A percentile compares a stretch with the other conserved stretches of the same genome.
Evolutionary conservation across 2,888 invertebrate species (phyloP).

Genomic region (Ornithoptera priamus): DNA sequence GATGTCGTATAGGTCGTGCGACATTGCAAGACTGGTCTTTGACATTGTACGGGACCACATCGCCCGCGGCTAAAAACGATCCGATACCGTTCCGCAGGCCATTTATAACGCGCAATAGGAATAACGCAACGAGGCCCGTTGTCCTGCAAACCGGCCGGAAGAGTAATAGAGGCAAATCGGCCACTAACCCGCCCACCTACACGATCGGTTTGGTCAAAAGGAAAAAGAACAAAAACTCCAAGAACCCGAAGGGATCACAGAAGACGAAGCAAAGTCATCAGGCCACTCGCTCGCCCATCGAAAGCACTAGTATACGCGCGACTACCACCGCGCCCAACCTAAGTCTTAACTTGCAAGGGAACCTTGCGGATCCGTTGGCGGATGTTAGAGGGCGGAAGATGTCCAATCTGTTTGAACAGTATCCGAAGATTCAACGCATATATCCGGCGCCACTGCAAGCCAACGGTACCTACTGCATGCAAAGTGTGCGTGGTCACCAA

Average conservation of each 20-base stretch:
- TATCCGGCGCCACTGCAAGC: slow-evolving; percentile 83
- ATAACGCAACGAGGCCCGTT: slow-evolving; percentile 69
- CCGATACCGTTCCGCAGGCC: slow-evolving; percentile 78
- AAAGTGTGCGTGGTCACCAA: slow-evolving; percentile 50
- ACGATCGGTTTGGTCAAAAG: slow-evolving; percentile 71
- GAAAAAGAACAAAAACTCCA: slow-evolving; percentile 80
- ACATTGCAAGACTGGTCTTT: slow-evolving; percentile 96
- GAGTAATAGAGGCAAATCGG: slow-evolving; percentile 63
- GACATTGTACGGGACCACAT: slow-evolving; percentile 93
- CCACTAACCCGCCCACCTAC: slow-evolving; percentile 67
- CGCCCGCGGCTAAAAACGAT: slow-evolving; percentile 82
- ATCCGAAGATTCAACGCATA: slow-evolving; percentile 87
- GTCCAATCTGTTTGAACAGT: slow-evolving; percentile 86
- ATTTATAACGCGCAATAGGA: slow-evolving; percentile 59
- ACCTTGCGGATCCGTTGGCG: slow-evolving; percentile 64
- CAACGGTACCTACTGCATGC: slow-evolving; percentile 70
- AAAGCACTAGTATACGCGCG: slow-evolving; percentile 73
- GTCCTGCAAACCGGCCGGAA: slow-evolving; percentile 67
- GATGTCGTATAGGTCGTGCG: slow-evolving; percentile 85
- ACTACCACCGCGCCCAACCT: slow-evolving; percentile 60
- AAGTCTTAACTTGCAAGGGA: slow-evolving; percentile 66
- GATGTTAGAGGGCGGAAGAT: slow-evolving; percentile 79
- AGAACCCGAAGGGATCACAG: slow-evolving; percentile 75
- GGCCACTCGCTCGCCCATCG: slow-evolving; percentile 74
- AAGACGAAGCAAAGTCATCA: slow-evolving; percentile 78